These are phyloP conservation scores for Pocillopora grandis DNA, from an alignment of 92 coral and sea anemone genomes.

Conservation along the genomic window DNA sequence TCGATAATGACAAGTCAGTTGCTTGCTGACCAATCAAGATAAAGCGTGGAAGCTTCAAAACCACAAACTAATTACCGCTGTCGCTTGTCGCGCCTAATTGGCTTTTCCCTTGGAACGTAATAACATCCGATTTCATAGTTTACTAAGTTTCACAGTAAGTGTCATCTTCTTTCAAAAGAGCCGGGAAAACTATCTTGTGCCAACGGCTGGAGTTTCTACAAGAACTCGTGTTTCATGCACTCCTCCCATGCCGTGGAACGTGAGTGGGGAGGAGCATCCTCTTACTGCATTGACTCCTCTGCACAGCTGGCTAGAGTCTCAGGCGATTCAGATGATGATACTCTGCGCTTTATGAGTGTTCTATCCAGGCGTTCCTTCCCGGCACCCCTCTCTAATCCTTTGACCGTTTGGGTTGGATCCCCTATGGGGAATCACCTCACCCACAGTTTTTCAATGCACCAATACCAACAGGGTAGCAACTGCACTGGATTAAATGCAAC, in stretches of 20 bases:
- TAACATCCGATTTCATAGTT: no score
- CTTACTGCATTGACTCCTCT: not conserved
- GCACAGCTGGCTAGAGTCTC: constrained; percentile 11
- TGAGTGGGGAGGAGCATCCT: not conserved
- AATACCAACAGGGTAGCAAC: not conserved
- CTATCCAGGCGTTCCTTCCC: not conserved
- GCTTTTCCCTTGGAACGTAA: no score
- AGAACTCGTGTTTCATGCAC: constrained; percentile 30
- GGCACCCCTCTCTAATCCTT: not conserved
- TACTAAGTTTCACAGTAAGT: not conserved
- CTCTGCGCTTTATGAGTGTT: not conserved
- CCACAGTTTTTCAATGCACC: not conserved
- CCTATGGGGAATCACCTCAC: not conserved
- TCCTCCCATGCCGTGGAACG: not conserved
- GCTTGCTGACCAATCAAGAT: no score
- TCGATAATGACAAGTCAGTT: no score
- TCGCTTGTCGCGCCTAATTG: no score
- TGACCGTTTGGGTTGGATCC: constrained; percentile 13
- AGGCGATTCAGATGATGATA: not conserved
- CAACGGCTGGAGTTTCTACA: constrained; percentile 30
- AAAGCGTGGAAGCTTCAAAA: no score
- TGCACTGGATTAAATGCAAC: not conserved
- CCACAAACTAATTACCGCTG: no score
- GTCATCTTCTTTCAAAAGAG: not conserved
- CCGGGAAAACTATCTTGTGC: constrained; percentile 34